Evolutionary conservation across 2,113 vertebrate genomes (phyloP), one percentile per base, ranked within the genome.

Genomic region (Tapirus terrestris): DNA sequence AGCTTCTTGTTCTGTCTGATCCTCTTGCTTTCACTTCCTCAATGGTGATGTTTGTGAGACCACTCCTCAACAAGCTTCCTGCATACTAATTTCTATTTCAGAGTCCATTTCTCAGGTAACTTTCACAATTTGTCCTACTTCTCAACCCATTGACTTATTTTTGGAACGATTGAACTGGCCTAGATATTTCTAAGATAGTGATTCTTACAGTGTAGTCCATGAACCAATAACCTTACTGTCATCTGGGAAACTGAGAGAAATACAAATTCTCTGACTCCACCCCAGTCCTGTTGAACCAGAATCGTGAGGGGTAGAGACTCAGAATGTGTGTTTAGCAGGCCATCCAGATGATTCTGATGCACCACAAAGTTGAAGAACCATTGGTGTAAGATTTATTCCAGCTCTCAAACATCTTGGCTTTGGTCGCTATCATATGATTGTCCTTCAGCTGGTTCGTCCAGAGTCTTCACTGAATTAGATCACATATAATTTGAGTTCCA

Each of bases 11-110:
- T 65, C 48, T 77, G 12, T 8, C 27, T 5, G 17, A 18, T 39
- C 1, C 33, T 1, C 16, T 14, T 14, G 10, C 12, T 33, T 39
- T 58, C 27, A 23, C 1, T 5, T 88, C 8, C 16, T 83, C 13
- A 9, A 0, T 8, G 14, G 14, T 8, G 7, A 25, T 11, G n/a
- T 33, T 17, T 8, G 2, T 23, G 4, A 25, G 11, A 10, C 45
- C 27, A 18, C 2, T 75, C 23, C 80, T 81, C 18, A 51, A 10
- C 3, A 45, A 43, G 73, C 9, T 85, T 53, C 65, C 8, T 36
- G 4, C 1, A 56, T 17, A 31, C 5, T 33, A 48, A 80, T 27
- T 29, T 4, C 27, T 79, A 6, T 36, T 39, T 63, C 77, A 65
- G 27, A 79, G 12, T 76, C 29, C 48, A 36, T 33, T 60, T 63